Evolutionary conservation across 2,888 invertebrate genomes (phyloP), one percentile per base, ranked within the genome.

Genomic region (Amphimallon solstitiale): DNA sequence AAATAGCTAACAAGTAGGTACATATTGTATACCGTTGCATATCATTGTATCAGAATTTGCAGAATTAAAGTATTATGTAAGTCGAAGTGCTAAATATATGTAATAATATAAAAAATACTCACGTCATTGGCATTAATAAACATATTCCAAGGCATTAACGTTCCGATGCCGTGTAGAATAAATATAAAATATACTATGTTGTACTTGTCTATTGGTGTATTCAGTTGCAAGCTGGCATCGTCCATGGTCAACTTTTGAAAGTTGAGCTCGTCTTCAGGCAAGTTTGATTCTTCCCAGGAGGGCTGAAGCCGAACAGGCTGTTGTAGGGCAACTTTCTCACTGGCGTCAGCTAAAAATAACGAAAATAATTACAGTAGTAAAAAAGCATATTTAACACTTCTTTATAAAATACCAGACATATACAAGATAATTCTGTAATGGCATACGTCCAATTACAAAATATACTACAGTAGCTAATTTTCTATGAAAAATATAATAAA

Each of bases 141-240:
- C 97, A 98, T 98, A 83, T 99, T 99, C 98, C 98, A 99, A 10
- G 98, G 96, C 85, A 96, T 96, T 67, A 93, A 86, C 0, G 94
- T 92, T 43, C 98, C 98, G 71, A 99, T 87, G 6, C 98, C 99
- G 83, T 98, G 97, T 54, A 98, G 86, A 72, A 98, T 74, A 79
- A 98, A 88, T 67, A 95, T 96, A 62, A 95, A 83, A 82, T 93
- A 96, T 45, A 98, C 95, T 46, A 96, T 80, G 77, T 89, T 88
- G 82, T 88, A 89, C 83, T 87, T 90, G 84, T 95, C 95, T 65
- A 83, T 87, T 0, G 95, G 95, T 19, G 92, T 91, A 73, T 90
- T 89, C 65, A 92, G 83, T 81, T 92, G 91, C 80, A 92, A 81
- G 71, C 87, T 86, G 5, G 88, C 87, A 71, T 87, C 87, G 72